These are phyloP conservation scores for Ochotona princeps DNA, from an alignment of 2,113 vertebrate species.

Conservation along the genomic window DNA sequence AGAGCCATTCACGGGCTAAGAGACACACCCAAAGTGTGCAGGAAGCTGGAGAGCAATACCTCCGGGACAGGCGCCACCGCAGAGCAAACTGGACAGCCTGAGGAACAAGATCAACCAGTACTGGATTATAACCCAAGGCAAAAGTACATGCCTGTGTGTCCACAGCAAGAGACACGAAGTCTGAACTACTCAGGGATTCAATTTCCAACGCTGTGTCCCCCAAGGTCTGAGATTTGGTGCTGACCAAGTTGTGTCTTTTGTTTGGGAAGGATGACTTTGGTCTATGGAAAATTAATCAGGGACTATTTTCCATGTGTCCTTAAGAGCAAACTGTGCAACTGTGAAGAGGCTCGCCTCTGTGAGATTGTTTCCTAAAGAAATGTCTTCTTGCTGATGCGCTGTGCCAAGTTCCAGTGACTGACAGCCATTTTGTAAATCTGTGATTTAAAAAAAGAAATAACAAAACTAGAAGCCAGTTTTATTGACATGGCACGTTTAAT, in stretches of 20 bases:
- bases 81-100: background rate
- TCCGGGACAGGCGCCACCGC: accelerated
- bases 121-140: background rate
- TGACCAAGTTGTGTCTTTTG: background rate
- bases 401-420: too few species aligned
- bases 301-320: background rate
- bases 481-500: background rate
- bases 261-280: background rate
- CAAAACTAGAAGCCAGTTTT: background rate
- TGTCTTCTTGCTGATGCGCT: background rate
- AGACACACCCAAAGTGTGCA: background rate
- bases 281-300: background rate
- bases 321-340: background rate
- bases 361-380: background rate
- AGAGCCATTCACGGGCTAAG: background rate
- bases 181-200: background rate
- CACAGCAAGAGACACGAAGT: background rate
- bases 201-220: background rate
- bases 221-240: background rate
- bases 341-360: background rate
- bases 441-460: background rate
- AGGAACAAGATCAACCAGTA: background rate
- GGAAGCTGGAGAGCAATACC: background rate
- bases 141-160: background rate
- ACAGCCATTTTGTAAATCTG: background rate